Evolutionary conservation across 2,888 invertebrate genomes (phyloP).

Genomic region (Drosophila phalerata): DNA sequence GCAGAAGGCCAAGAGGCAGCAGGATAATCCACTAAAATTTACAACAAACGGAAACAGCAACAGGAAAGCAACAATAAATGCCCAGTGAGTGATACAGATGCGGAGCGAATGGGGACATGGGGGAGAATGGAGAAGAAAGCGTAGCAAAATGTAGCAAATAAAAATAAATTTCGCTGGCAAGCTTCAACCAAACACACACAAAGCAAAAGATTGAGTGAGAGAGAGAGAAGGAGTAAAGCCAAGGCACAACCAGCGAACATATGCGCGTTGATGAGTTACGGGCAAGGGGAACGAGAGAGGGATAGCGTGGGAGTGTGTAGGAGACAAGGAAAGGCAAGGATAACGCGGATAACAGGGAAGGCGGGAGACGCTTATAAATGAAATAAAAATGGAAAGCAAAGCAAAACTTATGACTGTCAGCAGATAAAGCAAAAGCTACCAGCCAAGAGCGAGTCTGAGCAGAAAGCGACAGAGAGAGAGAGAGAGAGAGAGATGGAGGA

Average conservation of each 20-base stretch:
- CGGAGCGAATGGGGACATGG: neutral
- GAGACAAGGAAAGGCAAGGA: constrained; percentile 23
- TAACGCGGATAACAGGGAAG: constrained; percentile 30
- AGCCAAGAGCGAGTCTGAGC: constrained; percentile 35
- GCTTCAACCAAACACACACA: constrained; percentile 15
- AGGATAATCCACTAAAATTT: constrained; percentile 83
- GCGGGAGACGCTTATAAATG: constrained; percentile 69
- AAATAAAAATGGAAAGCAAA: constrained; percentile 82
- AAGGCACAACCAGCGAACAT: constrained; percentile 62
- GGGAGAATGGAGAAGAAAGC: constrained; percentile 11
- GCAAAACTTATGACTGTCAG: constrained; percentile 81
- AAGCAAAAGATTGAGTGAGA: neutral
- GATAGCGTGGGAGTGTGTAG: neutral
- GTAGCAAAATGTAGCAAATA: constrained; percentile 75
- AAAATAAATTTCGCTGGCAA: constrained; percentile 73
- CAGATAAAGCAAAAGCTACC: constrained; percentile 81
- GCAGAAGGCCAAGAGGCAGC: constrained; percentile 52
- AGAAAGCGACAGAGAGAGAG: neutral
- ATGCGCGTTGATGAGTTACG: constrained; percentile 81
- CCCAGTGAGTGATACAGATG: neutral
- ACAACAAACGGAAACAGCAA: constrained; percentile 82
- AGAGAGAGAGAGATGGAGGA: constrained; percentile 10
- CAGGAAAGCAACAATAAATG: constrained; percentile 73
- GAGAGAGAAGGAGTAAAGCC: constrained; percentile 7
- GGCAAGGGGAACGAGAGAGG: neutral